Evolutionary conservation across 1,140 invertebrate species (phyloP).

Genomic region (Euglossa dilemma): DNA sequence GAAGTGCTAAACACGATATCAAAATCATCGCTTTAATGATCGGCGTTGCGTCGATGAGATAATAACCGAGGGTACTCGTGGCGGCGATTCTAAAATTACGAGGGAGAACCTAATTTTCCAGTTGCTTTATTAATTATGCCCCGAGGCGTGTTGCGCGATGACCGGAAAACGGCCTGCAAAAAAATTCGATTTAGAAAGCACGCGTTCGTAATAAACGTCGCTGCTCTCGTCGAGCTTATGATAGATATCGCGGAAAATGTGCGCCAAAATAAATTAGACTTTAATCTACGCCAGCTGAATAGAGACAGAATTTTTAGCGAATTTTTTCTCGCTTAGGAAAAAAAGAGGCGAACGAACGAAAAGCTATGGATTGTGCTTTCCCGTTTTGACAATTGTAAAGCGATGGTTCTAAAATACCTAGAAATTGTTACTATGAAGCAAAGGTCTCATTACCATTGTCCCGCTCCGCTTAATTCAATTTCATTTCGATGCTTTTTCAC

Average conservation of each 20-base stretch:
- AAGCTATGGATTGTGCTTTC: no score
- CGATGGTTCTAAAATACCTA: no score
- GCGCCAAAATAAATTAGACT: neutral
- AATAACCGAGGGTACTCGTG: slow-evolving; percentile 32
- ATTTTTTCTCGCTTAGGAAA: no score
- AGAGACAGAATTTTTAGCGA: no score
- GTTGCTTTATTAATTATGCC: slow-evolving; percentile 55
- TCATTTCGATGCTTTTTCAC: neutral
- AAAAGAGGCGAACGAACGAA: no score
- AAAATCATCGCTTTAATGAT: slow-evolving; percentile 7
- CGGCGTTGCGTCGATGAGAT: slow-evolving; percentile 9
- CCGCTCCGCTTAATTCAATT: neutral
- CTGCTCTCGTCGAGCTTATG: neutral
- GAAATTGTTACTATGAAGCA: no score
- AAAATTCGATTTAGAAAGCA: slow-evolving; percentile 49
- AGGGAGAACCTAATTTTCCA: slow-evolving; percentile 54
- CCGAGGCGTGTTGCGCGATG: slow-evolving; percentile 34
- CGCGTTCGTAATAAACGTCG: slow-evolving; percentile 13
- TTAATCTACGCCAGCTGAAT: no score
- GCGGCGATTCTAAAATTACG: slow-evolving; percentile 50
- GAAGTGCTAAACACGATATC: neutral
- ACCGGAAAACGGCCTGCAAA: slow-evolving; percentile 41
- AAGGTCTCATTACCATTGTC: neutral
- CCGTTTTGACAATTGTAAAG: no score
- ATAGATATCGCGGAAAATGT: neutral